Evolutionary conservation across 1,140 invertebrate genomes (phyloP).

Genomic region (Drosophila sp.): DNA sequence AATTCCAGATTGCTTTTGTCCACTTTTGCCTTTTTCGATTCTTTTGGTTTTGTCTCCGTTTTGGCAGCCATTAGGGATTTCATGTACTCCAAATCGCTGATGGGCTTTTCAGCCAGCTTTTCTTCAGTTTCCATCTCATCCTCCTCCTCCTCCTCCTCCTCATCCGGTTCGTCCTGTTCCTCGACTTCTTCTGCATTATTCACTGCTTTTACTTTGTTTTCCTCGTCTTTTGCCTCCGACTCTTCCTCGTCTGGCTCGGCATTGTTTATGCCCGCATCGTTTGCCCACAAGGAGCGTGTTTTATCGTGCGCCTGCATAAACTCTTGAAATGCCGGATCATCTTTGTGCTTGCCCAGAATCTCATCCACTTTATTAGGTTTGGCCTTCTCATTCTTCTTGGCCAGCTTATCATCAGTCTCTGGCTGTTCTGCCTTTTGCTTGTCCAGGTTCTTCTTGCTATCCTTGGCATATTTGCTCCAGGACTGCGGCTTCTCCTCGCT

Average conservation of each 20-base stretch:
- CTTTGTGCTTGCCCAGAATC: conserved; percentile 90
- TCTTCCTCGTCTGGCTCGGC: conserved; percentile 68
- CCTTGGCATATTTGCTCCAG: conserved; percentile 94
- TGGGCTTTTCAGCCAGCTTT: conserved; percentile 88
- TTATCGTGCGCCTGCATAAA: conserved; percentile 92
- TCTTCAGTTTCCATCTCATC: conserved; percentile 56
- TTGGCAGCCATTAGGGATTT: conserved; percentile 85
- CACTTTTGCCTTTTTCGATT: conserved; percentile 45
- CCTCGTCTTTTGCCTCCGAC: background rate
- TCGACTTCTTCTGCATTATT: conserved; percentile 61
- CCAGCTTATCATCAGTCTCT: conserved; percentile 37
- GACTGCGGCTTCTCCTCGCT: conserved; percentile 93
- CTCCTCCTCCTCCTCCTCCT: conserved; percentile 66
- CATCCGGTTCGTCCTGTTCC: conserved; percentile 72
- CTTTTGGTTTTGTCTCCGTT: conserved; percentile 66
- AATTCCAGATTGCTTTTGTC: conserved; percentile 84
- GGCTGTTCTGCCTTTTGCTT: conserved; percentile 54
- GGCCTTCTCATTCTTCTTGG: conserved; percentile 84
- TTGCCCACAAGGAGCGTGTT: conserved; percentile 89
- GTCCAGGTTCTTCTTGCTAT: conserved; percentile 88
- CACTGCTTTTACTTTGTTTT: conserved; percentile 66
- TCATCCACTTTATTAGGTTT: conserved; percentile 86
- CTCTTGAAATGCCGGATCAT: conserved; percentile 95
- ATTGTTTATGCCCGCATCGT: conserved; percentile 86
- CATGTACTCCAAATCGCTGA: conserved; percentile 91